Conservation (phyloP, 2,113 vertebrate species). For the Psilopsiagon aurifrons region DNA sequence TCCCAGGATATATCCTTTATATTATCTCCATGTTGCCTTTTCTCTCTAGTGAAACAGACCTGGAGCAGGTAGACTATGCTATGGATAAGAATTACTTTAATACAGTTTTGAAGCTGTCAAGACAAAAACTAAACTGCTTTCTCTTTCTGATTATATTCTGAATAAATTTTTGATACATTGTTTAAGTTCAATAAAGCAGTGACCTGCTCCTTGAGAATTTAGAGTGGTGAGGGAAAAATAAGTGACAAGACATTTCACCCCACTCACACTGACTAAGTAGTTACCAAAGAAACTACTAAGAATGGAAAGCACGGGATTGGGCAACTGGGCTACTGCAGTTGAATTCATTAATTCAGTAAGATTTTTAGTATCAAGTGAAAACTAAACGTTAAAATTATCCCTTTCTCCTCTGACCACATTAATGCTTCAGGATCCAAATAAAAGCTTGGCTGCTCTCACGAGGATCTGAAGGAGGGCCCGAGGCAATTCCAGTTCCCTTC, state of each 20-base stretch:
- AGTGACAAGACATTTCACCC: background rate
- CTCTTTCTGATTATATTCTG: background rate
- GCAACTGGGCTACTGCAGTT: background rate
- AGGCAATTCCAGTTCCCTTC: background rate
- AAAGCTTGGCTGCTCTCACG: background rate
- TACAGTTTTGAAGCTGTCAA: background rate
- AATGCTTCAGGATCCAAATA: background rate
- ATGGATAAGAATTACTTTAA: background rate
- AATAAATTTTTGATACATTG: background rate
- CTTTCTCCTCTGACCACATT: background rate
- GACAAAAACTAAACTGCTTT: background rate
- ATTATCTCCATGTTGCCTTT: background rate
- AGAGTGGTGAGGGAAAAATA: background rate
- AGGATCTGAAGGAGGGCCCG: background rate
- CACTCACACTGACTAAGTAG: accelerated
- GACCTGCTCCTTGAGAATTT: background rate
- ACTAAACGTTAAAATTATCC: background rate
- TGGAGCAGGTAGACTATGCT: background rate
- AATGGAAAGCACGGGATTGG: background rate
- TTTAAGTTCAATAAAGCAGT: background rate
- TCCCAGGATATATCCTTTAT: background rate
- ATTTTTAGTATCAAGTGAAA: background rate
- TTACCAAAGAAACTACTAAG: background rate
- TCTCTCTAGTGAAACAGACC: background rate
- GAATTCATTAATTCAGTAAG: background rate